phyloP scores from a whole-genome alignment of 2,888 invertebrate species.

The Nephrotoma guestfalica region DNA sequence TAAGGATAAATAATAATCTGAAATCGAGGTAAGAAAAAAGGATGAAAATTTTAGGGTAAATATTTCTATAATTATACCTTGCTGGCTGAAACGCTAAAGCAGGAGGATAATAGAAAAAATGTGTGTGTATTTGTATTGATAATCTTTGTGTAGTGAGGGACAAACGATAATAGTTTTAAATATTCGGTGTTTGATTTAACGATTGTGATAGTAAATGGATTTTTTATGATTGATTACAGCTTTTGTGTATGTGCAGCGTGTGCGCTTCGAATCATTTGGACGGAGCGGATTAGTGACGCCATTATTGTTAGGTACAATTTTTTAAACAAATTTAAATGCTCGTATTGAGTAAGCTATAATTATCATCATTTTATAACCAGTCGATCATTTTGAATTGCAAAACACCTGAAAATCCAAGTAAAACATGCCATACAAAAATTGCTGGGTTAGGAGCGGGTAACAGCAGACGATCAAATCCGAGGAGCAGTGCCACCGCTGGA shows the following conservation, averaged over 20 bases:
- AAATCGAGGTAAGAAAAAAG: constrained; percentile 1
- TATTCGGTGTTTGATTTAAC: background rate
- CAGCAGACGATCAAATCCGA: too few relatives aligned
- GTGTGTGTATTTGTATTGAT: background rate
- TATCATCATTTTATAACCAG: too few relatives aligned
- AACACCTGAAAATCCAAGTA: too few relatives aligned
- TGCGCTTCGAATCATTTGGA: background rate
- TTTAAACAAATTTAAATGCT: background rate
- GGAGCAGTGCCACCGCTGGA: too few relatives aligned
- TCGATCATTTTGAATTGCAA: too few relatives aligned
- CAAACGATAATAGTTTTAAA: background rate
- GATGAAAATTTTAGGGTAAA: background rate
- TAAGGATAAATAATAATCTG: background rate
- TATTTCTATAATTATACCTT: constrained; percentile 3
- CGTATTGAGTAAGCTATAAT: too few relatives aligned
- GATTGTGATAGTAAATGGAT: background rate
- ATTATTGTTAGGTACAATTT: background rate
- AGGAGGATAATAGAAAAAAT: background rate
- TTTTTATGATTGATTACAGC: background rate
- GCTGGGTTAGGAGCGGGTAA: too few relatives aligned
- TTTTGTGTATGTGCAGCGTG: background rate
- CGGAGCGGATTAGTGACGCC: background rate
- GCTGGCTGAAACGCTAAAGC: background rate
- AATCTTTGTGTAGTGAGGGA: background rate
- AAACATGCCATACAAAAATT: too few relatives aligned